Evolutionary conservation across 2,113 vertebrate species (phyloP).

Genomic region (Tychaedon coryphoeus): DNA sequence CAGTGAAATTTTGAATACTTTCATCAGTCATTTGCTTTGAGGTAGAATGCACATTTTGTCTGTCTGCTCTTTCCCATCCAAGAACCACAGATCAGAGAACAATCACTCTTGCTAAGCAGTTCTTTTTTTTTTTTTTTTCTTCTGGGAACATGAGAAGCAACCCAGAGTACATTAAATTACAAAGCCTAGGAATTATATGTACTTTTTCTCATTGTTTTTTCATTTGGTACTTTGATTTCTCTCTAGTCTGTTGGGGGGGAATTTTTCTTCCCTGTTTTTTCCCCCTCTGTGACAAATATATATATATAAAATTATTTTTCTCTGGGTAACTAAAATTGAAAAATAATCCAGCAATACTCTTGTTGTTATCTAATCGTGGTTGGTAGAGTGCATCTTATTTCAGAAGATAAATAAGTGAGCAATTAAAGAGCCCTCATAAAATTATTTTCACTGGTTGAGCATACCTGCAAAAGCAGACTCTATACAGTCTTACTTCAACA

Average conservation of each 20-base stretch:
- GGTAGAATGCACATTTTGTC: background rate
- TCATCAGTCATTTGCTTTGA: background rate
- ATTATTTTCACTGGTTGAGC: background rate
- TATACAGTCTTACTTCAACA: background rate
- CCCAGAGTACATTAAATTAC: background rate
- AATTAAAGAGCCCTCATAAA: background rate
- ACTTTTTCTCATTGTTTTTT: background rate
- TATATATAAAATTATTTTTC: background rate
- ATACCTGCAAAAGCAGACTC: background rate
- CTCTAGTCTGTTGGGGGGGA: background rate
- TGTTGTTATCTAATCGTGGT: background rate
- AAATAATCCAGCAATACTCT: background rate
- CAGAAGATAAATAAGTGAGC: background rate
- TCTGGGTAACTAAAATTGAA: background rate
- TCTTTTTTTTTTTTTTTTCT: background rate
- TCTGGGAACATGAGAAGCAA: background rate
- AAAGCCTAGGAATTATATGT: background rate
- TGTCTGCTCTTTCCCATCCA: background rate
- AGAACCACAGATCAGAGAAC: background rate
- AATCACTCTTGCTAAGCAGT: background rate
- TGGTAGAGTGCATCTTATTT: background rate
- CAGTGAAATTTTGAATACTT: background rate
- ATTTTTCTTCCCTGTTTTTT: accelerated
- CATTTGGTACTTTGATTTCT: background rate
- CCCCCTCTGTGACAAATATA: accelerated